Evolutionary conservation across 1,140 invertebrate species (phyloP), one percentile per base, ranked within the genome.

Genomic region (Aphelinus atriplicis): DNA sequence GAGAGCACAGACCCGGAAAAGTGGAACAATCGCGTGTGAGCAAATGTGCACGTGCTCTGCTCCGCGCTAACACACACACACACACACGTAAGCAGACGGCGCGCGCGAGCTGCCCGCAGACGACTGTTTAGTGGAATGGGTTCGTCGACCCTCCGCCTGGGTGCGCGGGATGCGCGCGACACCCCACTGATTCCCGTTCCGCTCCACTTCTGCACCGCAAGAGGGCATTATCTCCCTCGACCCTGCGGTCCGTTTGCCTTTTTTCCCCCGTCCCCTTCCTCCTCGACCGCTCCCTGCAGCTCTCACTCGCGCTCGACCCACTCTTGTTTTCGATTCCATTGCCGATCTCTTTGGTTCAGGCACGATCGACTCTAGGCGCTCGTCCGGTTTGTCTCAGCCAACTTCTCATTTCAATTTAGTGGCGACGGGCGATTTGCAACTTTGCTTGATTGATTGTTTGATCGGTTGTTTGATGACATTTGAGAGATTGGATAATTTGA

Each of bases 11-110:
- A 10, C 3, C 7, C 48, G 61, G 46, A 56, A 72, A 72, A 72
- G 57, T 64, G 45, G 61, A 64, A 64, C 70, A 60, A 71, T 55
- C 50, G 69, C 69, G 70, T 64, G 62, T 72, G 53, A 62, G 26
- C 26, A 26, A 26, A 26, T 26, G 61, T 60, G 46, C 48, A 50
- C 55, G 55, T 68, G 56, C 43, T 42, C 46, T 26, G 47, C 26
- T 26, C 26, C 26, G 26, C 26, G 26, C 26, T 26, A 26, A 26
- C 26, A 26, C 26, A 26, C 26, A 26, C 26, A 26, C 26, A 26
- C 26, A 26, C 26, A 26, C 26, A 53, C 51, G 9, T 6, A 53
- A 6, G 51, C 51, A 53, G 4, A 4, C 51, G 51, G 26, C 57
- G 26, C 7, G 57, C 26, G 57, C n/a, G 57, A 10, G 26, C 57